phyloP scores from a whole-genome alignment of 2,888 invertebrate species.

The Phalera bucephala region DNA sequence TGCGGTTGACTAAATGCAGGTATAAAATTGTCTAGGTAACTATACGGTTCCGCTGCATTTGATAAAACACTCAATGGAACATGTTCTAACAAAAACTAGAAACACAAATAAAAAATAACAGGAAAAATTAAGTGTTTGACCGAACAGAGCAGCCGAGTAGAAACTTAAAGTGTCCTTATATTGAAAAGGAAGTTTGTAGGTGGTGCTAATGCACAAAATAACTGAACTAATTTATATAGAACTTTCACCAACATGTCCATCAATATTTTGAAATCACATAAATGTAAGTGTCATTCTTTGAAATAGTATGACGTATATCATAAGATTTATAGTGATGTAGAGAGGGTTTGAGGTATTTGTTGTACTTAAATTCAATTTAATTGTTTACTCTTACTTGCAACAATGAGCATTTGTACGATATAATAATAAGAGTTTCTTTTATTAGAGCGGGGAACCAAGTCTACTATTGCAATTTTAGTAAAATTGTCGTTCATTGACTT shows the following conservation, averaged over 20 bases:
- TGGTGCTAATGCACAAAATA: constrained; percentile 11
- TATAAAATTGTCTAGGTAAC: not conserved
- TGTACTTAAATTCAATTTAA: too few species aligned
- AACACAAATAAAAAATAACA: constrained; percentile 5
- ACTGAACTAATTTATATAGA: constrained; percentile 21
- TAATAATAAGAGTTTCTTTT: too few species aligned
- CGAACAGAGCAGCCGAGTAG: not conserved
- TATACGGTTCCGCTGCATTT: constrained; percentile 1
- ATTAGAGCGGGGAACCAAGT: too few species aligned
- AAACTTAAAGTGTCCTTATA: constrained; percentile 1
- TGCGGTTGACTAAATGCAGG: not conserved
- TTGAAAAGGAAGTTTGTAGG: constrained; percentile 10
- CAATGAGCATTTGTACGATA: too few species aligned
- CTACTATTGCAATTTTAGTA: too few species aligned
- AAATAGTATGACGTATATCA: too few species aligned
- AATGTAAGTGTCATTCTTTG: too few species aligned
- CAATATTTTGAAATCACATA: constrained; percentile 5
- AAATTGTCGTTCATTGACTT: too few species aligned
- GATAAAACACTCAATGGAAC: not conserved
- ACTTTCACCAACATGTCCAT: constrained; percentile 17
- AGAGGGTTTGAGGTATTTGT: too few species aligned
- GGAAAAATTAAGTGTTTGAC: constrained; percentile 6
- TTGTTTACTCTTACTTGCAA: too few species aligned
- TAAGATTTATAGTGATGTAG: too few species aligned
- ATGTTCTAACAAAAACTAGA: not conserved